These are phyloP conservation scores for Drosophila paulistorum DNA, from an alignment of 1,140 invertebrate genomes.

Conservation along the genomic window DNA sequence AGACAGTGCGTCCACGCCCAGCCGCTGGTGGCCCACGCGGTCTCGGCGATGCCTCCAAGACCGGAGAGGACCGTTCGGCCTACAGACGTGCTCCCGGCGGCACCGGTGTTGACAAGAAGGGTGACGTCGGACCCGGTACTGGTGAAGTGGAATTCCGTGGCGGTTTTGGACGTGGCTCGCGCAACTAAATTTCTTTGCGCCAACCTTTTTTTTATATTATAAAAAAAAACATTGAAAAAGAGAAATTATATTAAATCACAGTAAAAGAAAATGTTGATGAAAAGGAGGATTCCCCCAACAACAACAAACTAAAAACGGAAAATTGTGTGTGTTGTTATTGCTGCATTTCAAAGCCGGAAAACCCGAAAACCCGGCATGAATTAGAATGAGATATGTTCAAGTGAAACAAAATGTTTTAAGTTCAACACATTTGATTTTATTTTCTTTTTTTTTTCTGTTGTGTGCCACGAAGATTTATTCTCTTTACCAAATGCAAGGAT, in stretches of 20 bases:
- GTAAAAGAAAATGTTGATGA: constrained; percentile 46
- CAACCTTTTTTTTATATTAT: constrained; percentile 54
- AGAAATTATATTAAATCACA: constrained; percentile 44
- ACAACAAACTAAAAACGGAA: constrained; percentile 11
- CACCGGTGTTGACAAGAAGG: constrained; percentile 91
- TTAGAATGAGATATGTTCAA: background rate
- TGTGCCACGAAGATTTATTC: background rate
- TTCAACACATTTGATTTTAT: background rate
- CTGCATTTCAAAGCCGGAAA: background rate
- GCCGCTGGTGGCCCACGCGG: constrained; percentile 85
- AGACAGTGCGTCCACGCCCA: constrained; percentile 90
- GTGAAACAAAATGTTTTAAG: background rate
- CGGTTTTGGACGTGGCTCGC: constrained; percentile 84
- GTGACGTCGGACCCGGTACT: constrained; percentile 95
- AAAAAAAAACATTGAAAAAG: constrained; percentile 17
- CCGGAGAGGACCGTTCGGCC: constrained; percentile 89
- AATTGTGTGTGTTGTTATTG: constrained; percentile 12
- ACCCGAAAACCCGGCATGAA: background rate
- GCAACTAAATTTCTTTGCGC: constrained; percentile 66
- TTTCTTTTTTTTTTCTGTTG: background rate
- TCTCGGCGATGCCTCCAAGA: constrained; percentile 85
- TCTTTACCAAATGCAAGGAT: too few relatives aligned
- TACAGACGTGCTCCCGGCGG: constrained; percentile 91
- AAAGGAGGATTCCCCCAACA: constrained; percentile 34
- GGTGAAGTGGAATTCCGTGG: constrained; percentile 93